phyloP scores from a whole-genome alignment of 2,113 vertebrate genomes.

The Pandion haliaetus region DNA sequence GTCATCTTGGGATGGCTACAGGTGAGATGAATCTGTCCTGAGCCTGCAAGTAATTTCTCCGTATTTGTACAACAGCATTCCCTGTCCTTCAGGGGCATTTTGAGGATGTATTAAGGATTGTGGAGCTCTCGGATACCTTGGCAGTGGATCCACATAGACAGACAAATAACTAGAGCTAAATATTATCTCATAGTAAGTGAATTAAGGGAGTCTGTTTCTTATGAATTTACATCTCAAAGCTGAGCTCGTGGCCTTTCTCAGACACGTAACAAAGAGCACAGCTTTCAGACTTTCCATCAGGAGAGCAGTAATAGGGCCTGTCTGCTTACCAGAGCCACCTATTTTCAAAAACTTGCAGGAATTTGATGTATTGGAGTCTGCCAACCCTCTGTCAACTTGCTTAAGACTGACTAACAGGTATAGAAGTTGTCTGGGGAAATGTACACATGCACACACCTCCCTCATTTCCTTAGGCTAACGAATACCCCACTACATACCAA shows the following conservation, averaged over 20 bases:
- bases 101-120: background rate
- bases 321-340: background rate
- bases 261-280: background rate
- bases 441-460: background rate
- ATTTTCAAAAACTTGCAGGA: background rate
- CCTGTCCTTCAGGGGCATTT: background rate
- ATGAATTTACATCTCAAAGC: background rate
- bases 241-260: background rate
- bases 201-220: background rate
- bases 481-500: background rate
- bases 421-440: background rate
- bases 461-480: background rate
- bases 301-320: background rate
- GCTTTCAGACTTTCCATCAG: background rate
- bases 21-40: background rate
- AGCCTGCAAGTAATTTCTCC: background rate
- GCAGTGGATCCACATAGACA: background rate
- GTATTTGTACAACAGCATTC: background rate
- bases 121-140: background rate
- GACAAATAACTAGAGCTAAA: background rate
- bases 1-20: background rate
- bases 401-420: background rate
- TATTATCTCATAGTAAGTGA: background rate
- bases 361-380: background rate
- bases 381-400: background rate